A percentile compares a stretch with the other conserved stretches of the same genome.
Conservation (phyloP, 2,888 invertebrate genomes). For the Tetrapedia diversipes region DNA sequence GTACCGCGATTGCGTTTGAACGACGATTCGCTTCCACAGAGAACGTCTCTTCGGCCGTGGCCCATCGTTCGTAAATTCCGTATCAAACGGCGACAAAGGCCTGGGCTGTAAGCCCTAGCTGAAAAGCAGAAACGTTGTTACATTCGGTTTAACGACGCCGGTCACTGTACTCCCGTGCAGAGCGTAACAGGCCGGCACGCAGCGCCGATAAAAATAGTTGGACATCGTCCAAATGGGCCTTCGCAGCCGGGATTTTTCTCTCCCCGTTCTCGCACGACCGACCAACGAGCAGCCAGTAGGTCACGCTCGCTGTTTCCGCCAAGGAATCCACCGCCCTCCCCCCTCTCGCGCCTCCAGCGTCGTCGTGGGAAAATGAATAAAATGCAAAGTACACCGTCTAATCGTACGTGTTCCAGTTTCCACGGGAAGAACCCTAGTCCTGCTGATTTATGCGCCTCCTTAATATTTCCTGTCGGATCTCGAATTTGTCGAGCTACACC, state of each 20-base stretch:
- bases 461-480: constrained; percentile 39
- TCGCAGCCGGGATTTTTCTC: constrained; percentile 68
- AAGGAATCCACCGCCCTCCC: constrained; percentile 41
- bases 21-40: not conserved
- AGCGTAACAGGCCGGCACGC: constrained; percentile 60
- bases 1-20: not conserved
- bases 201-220: constrained; percentile 69
- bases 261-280: constrained; percentile 40
- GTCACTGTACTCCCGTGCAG: constrained; percentile 42
- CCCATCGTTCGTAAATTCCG: constrained; percentile 43
- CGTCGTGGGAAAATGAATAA: constrained; percentile 50
- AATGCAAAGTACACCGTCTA: constrained; percentile 59
- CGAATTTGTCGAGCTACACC: constrained; percentile 37
- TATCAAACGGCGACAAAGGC: constrained; percentile 44
- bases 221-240: constrained; percentile 67
- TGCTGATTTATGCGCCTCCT: constrained; percentile 42
- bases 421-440: constrained; percentile 23
- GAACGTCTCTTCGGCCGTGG: not conserved
- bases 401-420: constrained; percentile 62
- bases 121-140: constrained; percentile 51
- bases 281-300: constrained; percentile 59
- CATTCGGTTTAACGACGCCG: constrained; percentile 66
- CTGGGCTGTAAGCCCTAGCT: constrained; percentile 27
- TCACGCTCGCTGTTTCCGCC: constrained; percentile 51
- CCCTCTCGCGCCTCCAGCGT: too few species aligned